A percentile compares a stretch with the other conserved stretches of the same genome.
These are phyloP conservation scores for Prosopocoilus inquinatus DNA, from an alignment of 2,888 invertebrate species.

Conservation along the genomic window DNA sequence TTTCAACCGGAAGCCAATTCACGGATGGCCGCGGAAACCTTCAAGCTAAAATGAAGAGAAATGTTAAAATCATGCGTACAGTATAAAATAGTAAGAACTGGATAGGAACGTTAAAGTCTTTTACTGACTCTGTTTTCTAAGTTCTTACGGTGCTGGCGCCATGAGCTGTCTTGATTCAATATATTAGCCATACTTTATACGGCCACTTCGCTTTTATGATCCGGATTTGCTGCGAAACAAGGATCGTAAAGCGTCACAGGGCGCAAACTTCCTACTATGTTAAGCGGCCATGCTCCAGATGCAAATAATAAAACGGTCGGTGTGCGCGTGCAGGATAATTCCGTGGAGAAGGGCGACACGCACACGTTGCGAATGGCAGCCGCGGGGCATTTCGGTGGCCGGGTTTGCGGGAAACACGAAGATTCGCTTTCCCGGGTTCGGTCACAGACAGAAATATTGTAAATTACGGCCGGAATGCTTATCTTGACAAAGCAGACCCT, in stretches of 20 bases:
- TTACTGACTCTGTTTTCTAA: too few species aligned
- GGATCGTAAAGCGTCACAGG: slow-evolving; percentile 2
- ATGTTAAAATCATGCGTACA: too few species aligned
- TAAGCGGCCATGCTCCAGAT: slow-evolving; percentile 26
- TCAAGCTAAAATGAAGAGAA: too few species aligned
- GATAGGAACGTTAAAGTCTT: too few species aligned
- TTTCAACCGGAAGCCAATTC: too few species aligned
- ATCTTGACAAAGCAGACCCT: slow-evolving; percentile 38
- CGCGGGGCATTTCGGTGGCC: slow-evolving; percentile 25
- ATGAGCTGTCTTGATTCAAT: slow-evolving; percentile 6
- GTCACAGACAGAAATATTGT: slow-evolving; percentile 33
- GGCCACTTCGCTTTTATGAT: slow-evolving; percentile 6
- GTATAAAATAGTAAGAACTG: too few species aligned
- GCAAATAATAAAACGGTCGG: slow-evolving; percentile 29
- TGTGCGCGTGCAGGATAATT: slow-evolving; percentile 24
- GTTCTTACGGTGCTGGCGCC: too few species aligned
- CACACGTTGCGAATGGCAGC: slow-evolving; percentile 25
- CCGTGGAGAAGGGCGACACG: slow-evolving; percentile 18
- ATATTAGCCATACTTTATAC: slow-evolving; percentile 8
- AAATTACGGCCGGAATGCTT: slow-evolving; percentile 39
- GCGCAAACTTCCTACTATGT: slow-evolving; percentile 2
- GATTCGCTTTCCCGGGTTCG: slow-evolving; percentile 26
- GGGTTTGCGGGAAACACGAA: slow-evolving; percentile 27
- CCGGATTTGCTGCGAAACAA: not conserved
- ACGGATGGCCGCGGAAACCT: too few species aligned